phyloP scores from a whole-genome alignment of 2,888 invertebrate genomes.

The Acleris holmiana region DNA sequence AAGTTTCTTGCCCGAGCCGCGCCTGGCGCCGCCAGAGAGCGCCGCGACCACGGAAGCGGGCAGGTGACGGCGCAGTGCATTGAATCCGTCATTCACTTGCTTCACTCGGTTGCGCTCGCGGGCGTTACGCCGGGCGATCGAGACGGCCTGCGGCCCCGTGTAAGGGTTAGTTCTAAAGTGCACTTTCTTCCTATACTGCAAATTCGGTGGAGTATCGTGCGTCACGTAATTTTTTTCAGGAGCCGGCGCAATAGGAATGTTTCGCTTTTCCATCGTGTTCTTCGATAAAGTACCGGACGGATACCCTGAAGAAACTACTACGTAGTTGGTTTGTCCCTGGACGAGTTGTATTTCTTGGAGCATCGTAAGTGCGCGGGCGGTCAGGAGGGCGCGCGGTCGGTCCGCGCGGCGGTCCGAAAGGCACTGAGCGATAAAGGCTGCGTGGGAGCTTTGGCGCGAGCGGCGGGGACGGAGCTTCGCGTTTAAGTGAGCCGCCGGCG shows the following conservation, averaged over 20 bases:
- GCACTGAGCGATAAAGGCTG: slow-evolving; percentile 64
- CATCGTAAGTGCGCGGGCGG: slow-evolving; percentile 72
- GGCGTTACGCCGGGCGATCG: slow-evolving; percentile 96
- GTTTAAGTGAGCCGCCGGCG: slow-evolving; percentile 81
- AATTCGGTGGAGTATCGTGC: slow-evolving; percentile 81
- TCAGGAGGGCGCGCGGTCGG: slow-evolving; percentile 61
- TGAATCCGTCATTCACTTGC: slow-evolving; percentile 97
- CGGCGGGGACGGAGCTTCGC: slow-evolving; percentile 72
- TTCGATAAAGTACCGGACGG: slow-evolving; percentile 77
- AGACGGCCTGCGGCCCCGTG: slow-evolving; percentile 90
- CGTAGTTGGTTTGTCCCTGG: slow-evolving; percentile 85
- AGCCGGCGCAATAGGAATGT: slow-evolving; percentile 85
- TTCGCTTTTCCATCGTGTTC: slow-evolving; percentile 76
- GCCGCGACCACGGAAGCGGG: slow-evolving; percentile 92
- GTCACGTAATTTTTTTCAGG: slow-evolving; percentile 83
- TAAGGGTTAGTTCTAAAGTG: slow-evolving; percentile 87
- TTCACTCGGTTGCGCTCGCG: slow-evolving; percentile 97
- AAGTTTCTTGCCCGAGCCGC: slow-evolving; percentile 92
- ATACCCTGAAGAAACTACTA: slow-evolving; percentile 84
- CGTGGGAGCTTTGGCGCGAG: slow-evolving; percentile 66
- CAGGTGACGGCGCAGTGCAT: slow-evolving; percentile 93
- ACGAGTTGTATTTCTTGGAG: slow-evolving; percentile 82
- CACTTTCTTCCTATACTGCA: slow-evolving; percentile 89
- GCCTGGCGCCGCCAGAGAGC: slow-evolving; percentile 85
- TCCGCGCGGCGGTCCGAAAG: slow-evolving; percentile 66